Conservation (phyloP, 2,888 invertebrate genomes). For the Mythimna impura region DNA sequence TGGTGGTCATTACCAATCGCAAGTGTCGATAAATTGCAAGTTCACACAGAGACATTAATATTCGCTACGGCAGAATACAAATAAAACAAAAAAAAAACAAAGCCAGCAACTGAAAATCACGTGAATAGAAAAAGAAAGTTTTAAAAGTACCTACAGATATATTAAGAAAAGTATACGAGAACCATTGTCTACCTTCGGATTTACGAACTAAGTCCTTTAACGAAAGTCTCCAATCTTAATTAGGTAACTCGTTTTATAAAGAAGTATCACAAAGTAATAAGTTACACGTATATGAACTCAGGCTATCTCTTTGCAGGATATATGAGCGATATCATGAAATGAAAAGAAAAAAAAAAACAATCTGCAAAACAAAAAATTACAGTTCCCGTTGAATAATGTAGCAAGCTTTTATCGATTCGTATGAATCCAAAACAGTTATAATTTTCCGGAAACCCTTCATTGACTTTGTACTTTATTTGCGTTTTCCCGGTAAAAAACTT, state of each 20-base stretch:
- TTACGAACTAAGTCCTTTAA: neutral
- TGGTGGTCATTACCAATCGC: slow-evolving; percentile 2
- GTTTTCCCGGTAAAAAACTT: neutral
- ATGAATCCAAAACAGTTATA: neutral
- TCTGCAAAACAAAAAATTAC: neutral
- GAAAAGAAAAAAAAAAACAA: neutral
- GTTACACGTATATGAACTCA: neutral
- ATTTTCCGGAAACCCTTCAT: neutral
- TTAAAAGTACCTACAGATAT: neutral
- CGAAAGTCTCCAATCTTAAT: neutral
- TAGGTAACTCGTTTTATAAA: neutral
- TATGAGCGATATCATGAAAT: neutral
- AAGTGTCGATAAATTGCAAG: neutral
- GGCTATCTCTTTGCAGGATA: neutral
- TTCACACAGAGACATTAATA: slow-evolving; percentile 7
- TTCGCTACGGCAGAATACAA: slow-evolving; percentile 37
- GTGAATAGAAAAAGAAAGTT: neutral
- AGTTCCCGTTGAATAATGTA: neutral
- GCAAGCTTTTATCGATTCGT: neutral
- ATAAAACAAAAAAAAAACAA: neutral
- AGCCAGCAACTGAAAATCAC: neutral
- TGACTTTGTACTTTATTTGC: neutral
- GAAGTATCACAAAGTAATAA: neutral
- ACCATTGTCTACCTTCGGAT: neutral
- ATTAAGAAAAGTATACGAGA: neutral